Percentiles rank a stretch among this genome's conserved stretches.
phyloP scores from a whole-genome alignment of 2,797 vertebrate genomes.

The Enteromius unitaeniatus region DNA sequence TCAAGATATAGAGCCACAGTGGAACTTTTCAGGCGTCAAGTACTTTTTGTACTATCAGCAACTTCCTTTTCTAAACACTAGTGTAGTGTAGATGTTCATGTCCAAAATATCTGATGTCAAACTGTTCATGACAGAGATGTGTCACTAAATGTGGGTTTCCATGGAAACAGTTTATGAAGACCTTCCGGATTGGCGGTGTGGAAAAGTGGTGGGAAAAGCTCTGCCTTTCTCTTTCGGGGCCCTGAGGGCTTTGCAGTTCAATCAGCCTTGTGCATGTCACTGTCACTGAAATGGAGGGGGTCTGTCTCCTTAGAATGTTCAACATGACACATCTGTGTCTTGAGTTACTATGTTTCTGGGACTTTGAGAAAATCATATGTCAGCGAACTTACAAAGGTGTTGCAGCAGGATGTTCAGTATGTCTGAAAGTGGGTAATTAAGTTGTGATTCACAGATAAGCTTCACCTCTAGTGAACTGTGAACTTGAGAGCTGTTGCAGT shows the following conservation, averaged over 20 bases:
- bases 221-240: conserved; percentile 11
- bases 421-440: neutral
- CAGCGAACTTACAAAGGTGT: conserved; percentile 69
- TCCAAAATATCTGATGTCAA: neutral
- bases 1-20: neutral
- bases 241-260: conserved; percentile 48
- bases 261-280: conserved; percentile 43
- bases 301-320: neutral
- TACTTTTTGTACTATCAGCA: neutral
- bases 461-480: neutral
- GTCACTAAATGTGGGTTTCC: conserved; percentile 57
- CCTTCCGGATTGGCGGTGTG: conserved; percentile 61
- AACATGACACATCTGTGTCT: conserved; percentile 3
- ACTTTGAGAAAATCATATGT: conserved; percentile 33
- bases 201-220: conserved; percentile 64
- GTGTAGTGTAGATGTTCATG: conserved; percentile 31
- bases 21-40: neutral
- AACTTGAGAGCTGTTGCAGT: neutral
- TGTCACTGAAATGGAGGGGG: conserved; percentile 47
- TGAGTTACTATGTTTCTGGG: conserved; percentile 2
- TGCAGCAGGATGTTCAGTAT: neutral
- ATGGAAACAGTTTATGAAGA: conserved; percentile 73
- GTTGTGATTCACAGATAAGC: neutral
- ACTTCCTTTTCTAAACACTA: neutral
- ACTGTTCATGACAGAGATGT: neutral